Evolutionary conservation across 2,113 vertebrate genomes (phyloP), one percentile per base, ranked within the genome.

Genomic region (Odontesthes bonariensis): DNA sequence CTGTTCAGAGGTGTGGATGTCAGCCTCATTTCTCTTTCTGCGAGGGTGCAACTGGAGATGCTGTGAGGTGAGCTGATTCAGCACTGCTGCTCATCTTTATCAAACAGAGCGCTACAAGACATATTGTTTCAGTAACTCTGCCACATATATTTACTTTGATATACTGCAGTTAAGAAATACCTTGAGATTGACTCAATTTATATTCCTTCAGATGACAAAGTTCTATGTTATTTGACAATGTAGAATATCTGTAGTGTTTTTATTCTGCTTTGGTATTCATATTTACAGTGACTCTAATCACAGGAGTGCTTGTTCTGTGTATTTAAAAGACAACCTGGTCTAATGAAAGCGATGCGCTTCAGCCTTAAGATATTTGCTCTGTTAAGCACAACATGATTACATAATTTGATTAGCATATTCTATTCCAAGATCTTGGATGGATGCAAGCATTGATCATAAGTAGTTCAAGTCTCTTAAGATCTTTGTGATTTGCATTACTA

Each of bases 361-460:
- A 63, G 86, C 83, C 78, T 84, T 84, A 73, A 81, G 76, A 89
- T 93, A 85, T 90, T 92, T 91, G 78, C 79, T 87, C 84, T 66
- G 74, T 86, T 86, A 86, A 88, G 71, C 82, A 53, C 82, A 88
- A 85, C 83, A 73, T 59, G 68, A 79, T 91, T 89, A 82, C 42
- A 56, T 90, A 75, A 90, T 89, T 86, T 87, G 73, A 90, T 91
- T 91, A 87, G 52, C 82, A 87, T 89, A 85, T 83, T 73, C 60
- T 46, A 68, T 2, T 20, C 60, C 63, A 86, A 71, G 54, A 72
- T 73, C 63, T 79, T 66, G 42, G 73, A 82, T 61, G 77, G 67
- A 82, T 82, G 79, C 58, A 62, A 83, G 61, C 14, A 19, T 58
- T 83, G 80, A 90, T 87, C 77, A 75, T 67, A 88, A 81, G 60